Evolutionary conservation across 2,888 invertebrate genomes (phyloP), one percentile per base, ranked within the genome.

Genomic region (Hermodice carunculata): DNA sequence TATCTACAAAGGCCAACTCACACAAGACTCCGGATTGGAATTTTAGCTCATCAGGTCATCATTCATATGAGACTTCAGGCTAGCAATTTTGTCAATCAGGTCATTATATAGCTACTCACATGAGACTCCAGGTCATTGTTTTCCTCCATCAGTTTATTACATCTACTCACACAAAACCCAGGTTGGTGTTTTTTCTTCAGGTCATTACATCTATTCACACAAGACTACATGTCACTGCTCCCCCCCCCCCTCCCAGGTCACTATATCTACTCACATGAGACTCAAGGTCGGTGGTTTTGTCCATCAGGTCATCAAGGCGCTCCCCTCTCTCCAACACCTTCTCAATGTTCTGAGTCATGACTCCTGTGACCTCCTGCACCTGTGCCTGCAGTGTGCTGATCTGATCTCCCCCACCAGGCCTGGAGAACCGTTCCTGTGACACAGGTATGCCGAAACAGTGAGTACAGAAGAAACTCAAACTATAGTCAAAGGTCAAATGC

Each of bases 311-410:
- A 43, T 85, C 86, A 8, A 86, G 74, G 32, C 77, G 74, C 64
- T 86, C 85, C 11, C 85, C 86, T 46, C 86, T 66, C 66, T 85
- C 77, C 57, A 86, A 70, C 0, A 86, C 85, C 31, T 79, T 78
- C 61, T 85, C 84, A 37, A 86, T 85, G 67, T 86, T 86, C 71
- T 84, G 79, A 31, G 81, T 82, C 85, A 86, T 85, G 3, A 86
- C 81, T 24, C 78, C 84, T 63, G 83, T 84, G 19, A 86, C 85
- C 56, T 86, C 85, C 40, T 86, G 79, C 6, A 85, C 85, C 66
- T 85, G 85, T 14, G 62, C 29, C 62, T 69, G 64, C 19, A 73
- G 59, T 34, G 29, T 46, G 5, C 64, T 51, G 26, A 73, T 40
- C 37, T 66, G 44, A 52, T 68, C 68, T 6, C 48, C 48, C 2